These are phyloP conservation scores for Dusona sp. DNA, from an alignment of 2,888 invertebrate species.

Conservation along the genomic window DNA sequence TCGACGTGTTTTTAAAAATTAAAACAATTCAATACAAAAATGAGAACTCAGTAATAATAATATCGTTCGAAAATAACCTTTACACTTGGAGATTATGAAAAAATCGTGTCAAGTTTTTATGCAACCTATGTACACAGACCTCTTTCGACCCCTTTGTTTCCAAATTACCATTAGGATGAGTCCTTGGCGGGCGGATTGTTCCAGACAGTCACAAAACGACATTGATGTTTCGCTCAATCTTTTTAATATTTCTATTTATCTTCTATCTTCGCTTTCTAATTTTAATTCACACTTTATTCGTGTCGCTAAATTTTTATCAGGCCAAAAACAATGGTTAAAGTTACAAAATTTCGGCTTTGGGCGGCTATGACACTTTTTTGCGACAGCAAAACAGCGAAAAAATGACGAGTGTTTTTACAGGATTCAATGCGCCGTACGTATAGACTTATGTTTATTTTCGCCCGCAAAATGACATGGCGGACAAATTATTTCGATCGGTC, in stretches of 20 bases:
- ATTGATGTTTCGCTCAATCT: not conserved
- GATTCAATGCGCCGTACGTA: not conserved
- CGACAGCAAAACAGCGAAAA: not conserved
- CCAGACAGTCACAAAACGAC: not conserved
- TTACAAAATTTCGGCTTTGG: not conserved
- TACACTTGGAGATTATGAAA: not conserved
- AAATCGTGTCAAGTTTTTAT: not conserved
- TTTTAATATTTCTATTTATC: not conserved
- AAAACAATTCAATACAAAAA: no score
- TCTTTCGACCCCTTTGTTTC: not conserved
- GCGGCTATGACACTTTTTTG: not conserved
- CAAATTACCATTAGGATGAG: not conserved
- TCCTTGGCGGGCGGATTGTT: not conserved
- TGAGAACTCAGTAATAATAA: not conserved
- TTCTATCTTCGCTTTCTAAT: not conserved
- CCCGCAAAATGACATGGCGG: not conserved
- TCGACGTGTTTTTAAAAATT: not conserved
- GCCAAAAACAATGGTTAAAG: not conserved
- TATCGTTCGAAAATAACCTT: not conserved
- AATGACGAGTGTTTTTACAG: not conserved
- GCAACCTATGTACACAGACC: not conserved
- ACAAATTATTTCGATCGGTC: not conserved
- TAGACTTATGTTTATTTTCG: not conserved
- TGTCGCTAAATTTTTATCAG: not conserved
- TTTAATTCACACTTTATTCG: conserved; percentile 8